Base-by-base conservation (phyloP, 2,797 vertebrate genomes). In the Cercopithecus hamlyni region DNA sequence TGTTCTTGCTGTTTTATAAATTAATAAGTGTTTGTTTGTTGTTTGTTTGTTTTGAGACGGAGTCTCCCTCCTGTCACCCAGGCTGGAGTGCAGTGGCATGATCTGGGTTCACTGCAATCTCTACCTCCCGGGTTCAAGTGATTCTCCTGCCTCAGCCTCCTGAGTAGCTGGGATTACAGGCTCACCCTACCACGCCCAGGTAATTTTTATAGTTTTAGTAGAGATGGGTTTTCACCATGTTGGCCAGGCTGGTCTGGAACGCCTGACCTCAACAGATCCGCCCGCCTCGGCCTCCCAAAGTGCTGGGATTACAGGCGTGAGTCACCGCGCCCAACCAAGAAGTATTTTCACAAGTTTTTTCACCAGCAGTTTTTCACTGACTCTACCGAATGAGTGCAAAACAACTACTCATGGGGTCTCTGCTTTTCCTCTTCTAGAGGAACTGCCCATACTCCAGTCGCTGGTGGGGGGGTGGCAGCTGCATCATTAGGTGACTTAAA, bases 1-100 rank as follows among this genome's bases (percentile, higher is more conserved):
- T 36, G 27, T 39, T 80, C 82, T 93, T 12, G 19, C 39, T 26
- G 24, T 93, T 92, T 95, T 55, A 84, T 76, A 96, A 94, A 87
- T 64, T 81, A 93, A 41, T 7, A 57, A 19, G 36, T 15, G 24
- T 94, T 88, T 82, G 22, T 94, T 20, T 70, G 45, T 19, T n/a
- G 50, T 67, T 67, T 70, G 67, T 70, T 72, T 67, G 58, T 67
- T n/a, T 19, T 72, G 36, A 72, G 8, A 22, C 0, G 1, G 67
- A 72, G 20, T 24, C n/a, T 72, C 36, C 17, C 64, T 39, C n/a
- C 8, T 72, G 67, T 39, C 20, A 36, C 67, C 67, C 67, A 72
- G 67, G n/a, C 58, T 61, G 58, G 4, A 61, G 24, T 24, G 20
- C 67, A 72, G 19, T 72, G 67, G 67, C 30, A 20, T 0, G n/a